Evolutionary conservation across 2,888 invertebrate species (phyloP).

Genomic region (Epirrhoe tristata): DNA sequence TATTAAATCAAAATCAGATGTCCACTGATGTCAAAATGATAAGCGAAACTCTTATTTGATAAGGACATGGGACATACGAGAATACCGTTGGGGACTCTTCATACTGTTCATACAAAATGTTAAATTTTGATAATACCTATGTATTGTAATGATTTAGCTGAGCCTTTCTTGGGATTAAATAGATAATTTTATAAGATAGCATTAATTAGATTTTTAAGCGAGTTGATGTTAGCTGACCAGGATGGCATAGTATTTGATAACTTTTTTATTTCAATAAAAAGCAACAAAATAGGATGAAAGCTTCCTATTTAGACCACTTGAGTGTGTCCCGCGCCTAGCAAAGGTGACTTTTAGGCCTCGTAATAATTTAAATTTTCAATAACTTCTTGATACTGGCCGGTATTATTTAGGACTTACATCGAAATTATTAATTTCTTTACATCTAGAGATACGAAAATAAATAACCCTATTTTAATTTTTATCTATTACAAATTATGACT

Average conservation of each 20-base stretch:
- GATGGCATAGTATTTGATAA: too few relatives aligned
- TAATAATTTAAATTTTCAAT: not conserved
- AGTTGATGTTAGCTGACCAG: too few relatives aligned
- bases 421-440: slow-evolving; percentile 17
- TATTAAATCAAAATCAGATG: not conserved
- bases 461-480: slow-evolving; percentile 56
- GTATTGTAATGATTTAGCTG: not conserved
- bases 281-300: too few relatives aligned
- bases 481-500: slow-evolving; percentile 71
- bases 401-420: slow-evolving; percentile 26
- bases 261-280: too few relatives aligned
- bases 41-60: not conserved
- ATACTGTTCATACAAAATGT: not conserved
- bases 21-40: not conserved
- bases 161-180: too few relatives aligned
- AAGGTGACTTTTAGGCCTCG: not conserved
- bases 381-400: slow-evolving; percentile 30
- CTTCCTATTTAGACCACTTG: not conserved
- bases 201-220: too few relatives aligned
- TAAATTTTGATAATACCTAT: too few relatives aligned
- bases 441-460: slow-evolving; percentile 54
- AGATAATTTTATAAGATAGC: too few relatives aligned
- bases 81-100: not conserved
- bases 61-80: not conserved
- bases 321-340: not conserved